Evolutionary conservation across 2,113 vertebrate genomes (phyloP).

Genomic region (Pelecanoides urinatrix): DNA sequence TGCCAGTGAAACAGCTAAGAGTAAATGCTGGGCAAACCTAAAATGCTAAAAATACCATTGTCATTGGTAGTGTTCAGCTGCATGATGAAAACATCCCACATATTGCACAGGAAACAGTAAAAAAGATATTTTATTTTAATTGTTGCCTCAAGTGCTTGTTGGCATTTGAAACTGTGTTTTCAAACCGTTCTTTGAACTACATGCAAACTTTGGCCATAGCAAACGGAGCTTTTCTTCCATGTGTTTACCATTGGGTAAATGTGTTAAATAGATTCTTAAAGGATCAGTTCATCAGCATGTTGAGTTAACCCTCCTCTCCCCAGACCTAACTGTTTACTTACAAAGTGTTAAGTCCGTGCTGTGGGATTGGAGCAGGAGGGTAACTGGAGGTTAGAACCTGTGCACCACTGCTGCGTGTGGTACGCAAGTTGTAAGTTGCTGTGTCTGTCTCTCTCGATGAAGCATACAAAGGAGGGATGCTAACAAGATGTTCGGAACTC

Average conservation of each 20-base stretch:
- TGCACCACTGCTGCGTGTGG: background rate
- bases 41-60: background rate
- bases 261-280: background rate
- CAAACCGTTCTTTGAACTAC: background rate
- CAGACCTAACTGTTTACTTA: background rate
- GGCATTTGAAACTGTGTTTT: background rate
- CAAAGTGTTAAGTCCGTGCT: fast-evolving
- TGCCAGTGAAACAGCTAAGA: background rate
- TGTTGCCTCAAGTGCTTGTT: background rate
- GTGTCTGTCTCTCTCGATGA: background rate
- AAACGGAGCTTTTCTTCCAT: background rate
- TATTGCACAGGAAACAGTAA: background rate
- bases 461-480: background rate
- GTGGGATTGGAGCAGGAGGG: background rate
- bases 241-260: background rate
- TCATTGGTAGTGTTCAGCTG: background rate
- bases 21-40: background rate
- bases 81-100: background rate
- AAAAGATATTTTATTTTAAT: background rate
- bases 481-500: background rate
- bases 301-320: background rate
- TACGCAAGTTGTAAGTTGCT: fast-evolving
- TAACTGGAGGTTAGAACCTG: background rate
- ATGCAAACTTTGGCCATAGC: background rate
- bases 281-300: background rate